Percentiles rank a stretch among this genome's conserved stretches.
These are phyloP conservation scores for Sebastiscus albofasciatus DNA, from an alignment of 2,797 vertebrate species.

Conservation along the genomic window DNA sequence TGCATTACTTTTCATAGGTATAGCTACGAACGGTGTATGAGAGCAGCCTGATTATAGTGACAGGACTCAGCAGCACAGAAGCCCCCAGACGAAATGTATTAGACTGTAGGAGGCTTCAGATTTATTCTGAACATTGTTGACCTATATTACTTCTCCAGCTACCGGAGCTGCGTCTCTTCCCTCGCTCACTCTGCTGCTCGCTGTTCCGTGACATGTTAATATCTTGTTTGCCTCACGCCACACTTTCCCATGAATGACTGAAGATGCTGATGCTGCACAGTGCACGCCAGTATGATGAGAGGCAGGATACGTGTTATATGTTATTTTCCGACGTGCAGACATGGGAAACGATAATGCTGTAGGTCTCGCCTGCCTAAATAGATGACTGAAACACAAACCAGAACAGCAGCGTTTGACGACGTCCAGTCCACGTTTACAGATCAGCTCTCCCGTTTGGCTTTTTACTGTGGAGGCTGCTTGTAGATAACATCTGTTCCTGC, in stretches of 20 bases:
- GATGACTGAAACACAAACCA: slow-evolving; percentile 35
- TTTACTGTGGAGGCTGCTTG: not conserved
- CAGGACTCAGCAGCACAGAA: not conserved
- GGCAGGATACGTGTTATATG: not conserved
- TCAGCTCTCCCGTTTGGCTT: slow-evolving; percentile 12
- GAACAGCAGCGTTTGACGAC: not conserved
- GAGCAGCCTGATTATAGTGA: not conserved
- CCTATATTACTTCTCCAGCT: slow-evolving; percentile 5
- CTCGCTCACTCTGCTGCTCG: slow-evolving; percentile 3
- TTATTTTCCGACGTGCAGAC: slow-evolving; percentile 11
- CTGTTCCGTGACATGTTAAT: slow-evolving; percentile 23
- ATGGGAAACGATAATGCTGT: slow-evolving; percentile 19
- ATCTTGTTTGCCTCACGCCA: slow-evolving; percentile 4
- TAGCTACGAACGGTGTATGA: not conserved
- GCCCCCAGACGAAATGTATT: not conserved
- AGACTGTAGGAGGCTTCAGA: not conserved
- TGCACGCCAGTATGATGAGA: slow-evolving; percentile 2
- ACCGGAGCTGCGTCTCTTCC: not conserved
- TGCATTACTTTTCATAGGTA: not conserved
- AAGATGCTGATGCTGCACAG: slow-evolving; percentile 24
- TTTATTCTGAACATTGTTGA: slow-evolving; percentile 6
- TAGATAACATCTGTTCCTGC: slow-evolving; percentile 8
- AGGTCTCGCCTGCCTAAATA: slow-evolving; percentile 31
- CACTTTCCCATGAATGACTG: slow-evolving; percentile 36
- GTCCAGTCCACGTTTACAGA: not conserved